Percentiles rank a stretch among this genome's conserved stretches.
Evolutionary conservation across 2,888 invertebrate genomes (phyloP).

Genomic region (Hymenopus coronatus): DNA sequence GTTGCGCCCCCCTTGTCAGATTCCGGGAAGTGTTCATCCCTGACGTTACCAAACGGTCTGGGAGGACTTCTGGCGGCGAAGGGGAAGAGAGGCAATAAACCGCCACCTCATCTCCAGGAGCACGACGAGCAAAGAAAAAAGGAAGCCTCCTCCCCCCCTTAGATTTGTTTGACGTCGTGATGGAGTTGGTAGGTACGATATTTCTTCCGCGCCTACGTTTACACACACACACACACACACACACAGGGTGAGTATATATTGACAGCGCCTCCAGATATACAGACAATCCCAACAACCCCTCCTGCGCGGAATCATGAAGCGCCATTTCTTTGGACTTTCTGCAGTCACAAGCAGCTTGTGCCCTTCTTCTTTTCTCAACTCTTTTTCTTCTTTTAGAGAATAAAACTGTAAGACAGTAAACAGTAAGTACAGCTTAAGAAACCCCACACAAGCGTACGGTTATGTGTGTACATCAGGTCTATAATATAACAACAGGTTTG

Average conservation of each 20-base stretch:
- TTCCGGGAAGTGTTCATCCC: background rate
- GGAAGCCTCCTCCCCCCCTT: background rate
- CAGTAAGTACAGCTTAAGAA: no score
- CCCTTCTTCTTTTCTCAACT: background rate
- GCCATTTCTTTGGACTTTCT: background rate
- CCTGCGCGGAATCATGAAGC: no score
- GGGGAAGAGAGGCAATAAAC: background rate
- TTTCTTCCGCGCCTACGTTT: background rate
- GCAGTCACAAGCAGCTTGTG: background rate
- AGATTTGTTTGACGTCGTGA: constrained; percentile 16
- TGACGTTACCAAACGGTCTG: constrained; percentile 2
- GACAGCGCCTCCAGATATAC: constrained; percentile 6
- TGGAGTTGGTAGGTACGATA: background rate
- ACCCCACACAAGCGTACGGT: no score
- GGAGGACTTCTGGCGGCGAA: background rate
- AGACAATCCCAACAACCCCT: background rate
- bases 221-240: background rate
- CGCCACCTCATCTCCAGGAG: background rate
- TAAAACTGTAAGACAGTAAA: no score
- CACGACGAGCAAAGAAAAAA: background rate
- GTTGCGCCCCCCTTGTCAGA: background rate
- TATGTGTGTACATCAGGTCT: no score
- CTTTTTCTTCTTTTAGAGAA: background rate
- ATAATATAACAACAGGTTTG: no score
- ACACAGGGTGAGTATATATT: constrained; percentile 10